Percentiles rank a stretch among this genome's conserved stretches.
Evolutionary conservation across 2,797 vertebrate species (phyloP).

Genomic region (Acropternis orthonyx): DNA sequence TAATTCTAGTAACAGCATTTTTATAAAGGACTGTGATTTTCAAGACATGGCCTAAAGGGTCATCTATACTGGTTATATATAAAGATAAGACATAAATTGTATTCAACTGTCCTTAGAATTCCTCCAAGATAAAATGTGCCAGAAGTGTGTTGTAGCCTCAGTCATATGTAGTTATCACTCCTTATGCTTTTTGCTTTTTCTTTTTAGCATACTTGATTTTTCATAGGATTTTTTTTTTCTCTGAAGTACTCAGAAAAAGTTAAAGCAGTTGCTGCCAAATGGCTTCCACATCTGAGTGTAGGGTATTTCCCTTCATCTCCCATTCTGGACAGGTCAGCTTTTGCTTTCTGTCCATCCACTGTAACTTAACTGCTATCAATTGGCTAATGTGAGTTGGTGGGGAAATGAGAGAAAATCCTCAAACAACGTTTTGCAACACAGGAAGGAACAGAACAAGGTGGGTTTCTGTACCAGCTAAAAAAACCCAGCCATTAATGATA

Average conservation of each 20-base stretch:
- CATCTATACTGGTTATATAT: conserved; percentile 26
- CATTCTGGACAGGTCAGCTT: not conserved
- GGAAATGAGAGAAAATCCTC: not conserved
- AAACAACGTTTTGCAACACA: not conserved
- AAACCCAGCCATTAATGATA: not conserved
- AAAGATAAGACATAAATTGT: conserved; percentile 50
- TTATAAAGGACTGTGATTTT: conserved; percentile 56
- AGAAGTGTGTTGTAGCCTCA: not conserved
- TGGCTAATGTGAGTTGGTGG: not conserved
- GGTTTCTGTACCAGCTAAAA: not conserved
- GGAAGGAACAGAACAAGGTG: not conserved
- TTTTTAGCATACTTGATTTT: not conserved
- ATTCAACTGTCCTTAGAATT: conserved; percentile 44
- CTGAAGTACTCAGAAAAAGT: not conserved
- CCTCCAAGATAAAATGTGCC: not conserved
- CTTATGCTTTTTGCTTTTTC: not conserved
- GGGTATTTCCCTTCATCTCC: not conserved
- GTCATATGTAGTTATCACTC: not conserved
- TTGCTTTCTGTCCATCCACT: not conserved
- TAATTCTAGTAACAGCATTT: conserved; percentile 51
- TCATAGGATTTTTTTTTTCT: not conserved
- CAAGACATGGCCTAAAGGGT: conserved; percentile 35
- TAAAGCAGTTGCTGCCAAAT: not conserved
- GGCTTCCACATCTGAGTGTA: not conserved
- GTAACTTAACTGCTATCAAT: not conserved